Percentiles rank a stretch among this genome's conserved stretches.
These are phyloP conservation scores for Drosophila longiperda DNA, from an alignment of 2,888 invertebrate species.

Conservation along the genomic window DNA sequence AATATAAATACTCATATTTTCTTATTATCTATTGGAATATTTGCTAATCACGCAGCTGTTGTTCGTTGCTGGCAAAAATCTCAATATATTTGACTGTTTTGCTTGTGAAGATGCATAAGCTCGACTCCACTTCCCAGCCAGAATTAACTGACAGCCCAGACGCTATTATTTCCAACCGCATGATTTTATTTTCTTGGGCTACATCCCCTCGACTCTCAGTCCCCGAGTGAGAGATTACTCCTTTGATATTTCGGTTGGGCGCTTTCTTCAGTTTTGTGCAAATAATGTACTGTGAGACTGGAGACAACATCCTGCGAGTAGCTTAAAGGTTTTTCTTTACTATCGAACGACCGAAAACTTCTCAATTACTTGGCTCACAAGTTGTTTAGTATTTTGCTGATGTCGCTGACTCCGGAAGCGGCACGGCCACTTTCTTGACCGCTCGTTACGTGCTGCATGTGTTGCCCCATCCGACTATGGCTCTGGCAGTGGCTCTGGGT, in stretches of 20 bases:
- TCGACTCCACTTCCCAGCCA: slow-evolving; percentile 46
- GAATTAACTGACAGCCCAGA: slow-evolving; percentile 68
- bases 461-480: slow-evolving; percentile 44
- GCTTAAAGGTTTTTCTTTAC: slow-evolving; percentile 37
- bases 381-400: slow-evolving; percentile 64
- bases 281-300: slow-evolving; percentile 66
- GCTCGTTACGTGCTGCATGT: slow-evolving; percentile 79
- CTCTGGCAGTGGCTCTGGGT: slow-evolving; percentile 3
- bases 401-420: slow-evolving; percentile 60
- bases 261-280: slow-evolving; percentile 57
- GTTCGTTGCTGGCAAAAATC: slow-evolving; percentile 43
- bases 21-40: slow-evolving; percentile 69
- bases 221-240: slow-evolving; percentile 57
- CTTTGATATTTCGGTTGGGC: slow-evolving; percentile 74
- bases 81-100: slow-evolving; percentile 43
- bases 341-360: slow-evolving; percentile 50
- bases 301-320: slow-evolving; percentile 20
- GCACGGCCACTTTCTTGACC: slow-evolving; percentile 64
- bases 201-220: slow-evolving; percentile 3
- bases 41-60: slow-evolving; percentile 74
- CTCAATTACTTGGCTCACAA: slow-evolving; percentile 61
- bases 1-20: slow-evolving; percentile 55
- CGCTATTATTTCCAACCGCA: slow-evolving; percentile 81
- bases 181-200: slow-evolving; percentile 71
- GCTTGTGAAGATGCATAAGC: slow-evolving; percentile 65